phyloP scores from a whole-genome alignment of 37 sponge, comb jelly and placozoan genomes.

The Ianthella basta region DNA sequence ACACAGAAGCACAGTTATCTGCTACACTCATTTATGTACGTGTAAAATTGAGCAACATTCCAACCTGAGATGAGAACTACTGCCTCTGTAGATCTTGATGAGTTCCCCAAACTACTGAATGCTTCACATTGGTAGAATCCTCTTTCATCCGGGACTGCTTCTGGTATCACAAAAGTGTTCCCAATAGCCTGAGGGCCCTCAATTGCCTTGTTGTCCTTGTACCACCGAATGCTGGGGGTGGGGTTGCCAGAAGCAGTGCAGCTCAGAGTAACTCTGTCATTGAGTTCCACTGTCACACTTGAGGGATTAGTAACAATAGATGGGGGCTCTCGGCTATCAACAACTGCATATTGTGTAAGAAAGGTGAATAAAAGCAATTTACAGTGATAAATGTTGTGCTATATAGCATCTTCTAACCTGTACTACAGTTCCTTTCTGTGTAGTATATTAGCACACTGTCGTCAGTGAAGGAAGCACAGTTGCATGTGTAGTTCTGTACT shows the following conservation, averaged over 20 bases:
- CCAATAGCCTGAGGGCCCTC: neutral
- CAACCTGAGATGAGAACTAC: no score
- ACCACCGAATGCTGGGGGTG: neutral
- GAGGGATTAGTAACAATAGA: neutral
- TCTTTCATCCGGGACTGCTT: neutral
- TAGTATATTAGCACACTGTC: no score
- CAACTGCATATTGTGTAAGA: neutral
- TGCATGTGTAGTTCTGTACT: no score
- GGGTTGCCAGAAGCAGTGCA: neutral
- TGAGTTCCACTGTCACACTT: neutral
- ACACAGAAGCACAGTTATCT: no score
- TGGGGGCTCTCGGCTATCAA: neutral
- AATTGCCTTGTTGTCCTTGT: neutral
- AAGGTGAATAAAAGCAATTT: no score
- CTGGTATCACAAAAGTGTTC: neutral
- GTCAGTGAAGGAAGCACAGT: no score
- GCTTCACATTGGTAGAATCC: conserved; percentile 10
- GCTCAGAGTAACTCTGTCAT: neutral
- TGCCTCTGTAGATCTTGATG: no score
- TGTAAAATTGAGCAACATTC: no score
- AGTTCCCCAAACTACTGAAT: neutral
- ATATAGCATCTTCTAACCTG: no score
- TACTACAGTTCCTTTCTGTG: no score
- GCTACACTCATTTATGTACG: no score
- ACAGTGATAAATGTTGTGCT: no score